These are phyloP conservation scores for Megaptera novaeangliae DNA, from an alignment of 2,113 vertebrate genomes.

Conservation along the genomic window DNA sequence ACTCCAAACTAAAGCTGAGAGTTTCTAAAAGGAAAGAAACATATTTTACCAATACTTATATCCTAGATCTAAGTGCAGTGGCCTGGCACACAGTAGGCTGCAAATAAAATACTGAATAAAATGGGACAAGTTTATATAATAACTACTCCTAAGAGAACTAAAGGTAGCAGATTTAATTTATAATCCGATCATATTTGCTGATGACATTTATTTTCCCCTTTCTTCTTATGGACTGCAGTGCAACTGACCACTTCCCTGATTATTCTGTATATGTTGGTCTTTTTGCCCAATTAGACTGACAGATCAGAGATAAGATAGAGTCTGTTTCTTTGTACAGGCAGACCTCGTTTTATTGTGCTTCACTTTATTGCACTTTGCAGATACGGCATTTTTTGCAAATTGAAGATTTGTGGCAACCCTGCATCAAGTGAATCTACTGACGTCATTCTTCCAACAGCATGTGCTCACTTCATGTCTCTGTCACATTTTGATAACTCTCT, in stretches of 20 bases:
- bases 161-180: neutral
- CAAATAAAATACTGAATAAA: constrained; percentile 19
- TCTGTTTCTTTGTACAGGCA: neutral
- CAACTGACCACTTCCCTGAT: neutral
- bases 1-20: neutral
- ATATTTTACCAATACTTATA: neutral
- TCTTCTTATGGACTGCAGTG: neutral
- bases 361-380: neutral
- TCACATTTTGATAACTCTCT: neutral
- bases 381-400: neutral
- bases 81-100: neutral
- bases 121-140: neutral
- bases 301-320: neutral
- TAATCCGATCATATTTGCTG: neutral
- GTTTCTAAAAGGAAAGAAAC: neutral
- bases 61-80: neutral
- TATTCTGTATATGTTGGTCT: neutral
- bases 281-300: neutral
- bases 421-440: neutral
- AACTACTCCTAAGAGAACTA: neutral
- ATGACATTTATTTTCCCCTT: neutral
- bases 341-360: neutral
- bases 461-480: neutral
- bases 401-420: neutral
- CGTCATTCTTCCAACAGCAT: neutral